Conservation (phyloP, 1,140 invertebrate genomes). For the Bombus polaris region DNA sequence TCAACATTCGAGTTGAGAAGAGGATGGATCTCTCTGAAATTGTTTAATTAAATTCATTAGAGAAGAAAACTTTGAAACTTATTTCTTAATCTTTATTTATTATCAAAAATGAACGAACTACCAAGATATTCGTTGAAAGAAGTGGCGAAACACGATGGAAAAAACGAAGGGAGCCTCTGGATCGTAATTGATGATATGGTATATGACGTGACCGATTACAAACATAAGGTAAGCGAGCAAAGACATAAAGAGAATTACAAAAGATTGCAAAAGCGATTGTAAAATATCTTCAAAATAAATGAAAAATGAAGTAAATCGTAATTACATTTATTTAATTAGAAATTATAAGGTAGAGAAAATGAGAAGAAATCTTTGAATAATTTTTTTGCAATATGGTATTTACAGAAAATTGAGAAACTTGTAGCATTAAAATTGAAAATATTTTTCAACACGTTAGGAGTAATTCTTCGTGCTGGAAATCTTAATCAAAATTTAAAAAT, state of each 20-base stretch:
- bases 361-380: too few relatives aligned
- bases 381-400: background rate
- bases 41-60: too few relatives aligned
- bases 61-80: background rate
- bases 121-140: slow-evolving; percentile 82
- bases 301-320: background rate
- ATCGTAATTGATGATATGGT: slow-evolving; percentile 86
- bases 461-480: too few relatives aligned
- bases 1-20: background rate
- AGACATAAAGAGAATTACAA: background rate
- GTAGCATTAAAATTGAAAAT: background rate
- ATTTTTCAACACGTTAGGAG: too few relatives aligned
- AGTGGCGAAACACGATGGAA: slow-evolving; percentile 84
- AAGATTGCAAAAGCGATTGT: background rate
- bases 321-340: background rate
- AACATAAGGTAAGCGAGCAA: slow-evolving; percentile 80
- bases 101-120: background rate
- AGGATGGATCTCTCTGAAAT: background rate
- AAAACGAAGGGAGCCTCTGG: slow-evolving; percentile 83
- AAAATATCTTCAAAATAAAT: background rate
- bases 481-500: background rate
- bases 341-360: too few relatives aligned
- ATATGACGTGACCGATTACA: slow-evolving; percentile 86
- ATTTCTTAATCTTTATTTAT: background rate
- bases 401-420: background rate